Evolutionary conservation across 1,140 invertebrate genomes (phyloP).

Genomic region (Eulimnadia texana): DNA sequence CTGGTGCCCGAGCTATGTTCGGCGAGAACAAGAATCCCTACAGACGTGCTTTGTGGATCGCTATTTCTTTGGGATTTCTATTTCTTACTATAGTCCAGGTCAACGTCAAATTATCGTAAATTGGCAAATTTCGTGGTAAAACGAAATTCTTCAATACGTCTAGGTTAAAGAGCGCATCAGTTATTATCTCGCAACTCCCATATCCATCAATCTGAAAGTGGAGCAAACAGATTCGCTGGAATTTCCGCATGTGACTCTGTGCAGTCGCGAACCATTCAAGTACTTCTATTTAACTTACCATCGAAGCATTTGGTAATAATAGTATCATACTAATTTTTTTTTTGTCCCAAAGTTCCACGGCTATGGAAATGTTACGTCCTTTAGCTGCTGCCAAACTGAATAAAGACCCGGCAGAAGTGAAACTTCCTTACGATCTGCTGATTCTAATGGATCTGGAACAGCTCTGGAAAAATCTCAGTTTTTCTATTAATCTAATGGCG

Average conservation of each 20-base stretch:
- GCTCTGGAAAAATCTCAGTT: not conserved
- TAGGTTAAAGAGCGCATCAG: constrained; percentile 4
- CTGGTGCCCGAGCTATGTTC: constrained; percentile 6
- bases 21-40: not conserved
- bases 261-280: constrained; percentile 4
- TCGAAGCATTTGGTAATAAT: too few species aligned
- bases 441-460: constrained; percentile 1
- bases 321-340: not conserved
- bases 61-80: not conserved
- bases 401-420: not conserved
- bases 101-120: too few species aligned
- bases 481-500: not conserved
- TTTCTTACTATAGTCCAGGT: constrained; percentile 3
- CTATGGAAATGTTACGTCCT: constrained; percentile 5
- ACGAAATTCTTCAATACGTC: too few species aligned
- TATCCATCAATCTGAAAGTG: not conserved
- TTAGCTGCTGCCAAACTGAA: not conserved
- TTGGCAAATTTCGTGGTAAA: too few species aligned
- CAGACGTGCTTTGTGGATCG: constrained; percentile 1
- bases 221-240: not conserved
- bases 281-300: not conserved
- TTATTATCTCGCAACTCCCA: constrained; percentile 2
- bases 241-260: constrained; percentile 1
- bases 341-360: not conserved
- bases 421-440: not conserved